Evolutionary conservation across 2,888 invertebrate species (phyloP).

Genomic region (Eledona agricola): DNA sequence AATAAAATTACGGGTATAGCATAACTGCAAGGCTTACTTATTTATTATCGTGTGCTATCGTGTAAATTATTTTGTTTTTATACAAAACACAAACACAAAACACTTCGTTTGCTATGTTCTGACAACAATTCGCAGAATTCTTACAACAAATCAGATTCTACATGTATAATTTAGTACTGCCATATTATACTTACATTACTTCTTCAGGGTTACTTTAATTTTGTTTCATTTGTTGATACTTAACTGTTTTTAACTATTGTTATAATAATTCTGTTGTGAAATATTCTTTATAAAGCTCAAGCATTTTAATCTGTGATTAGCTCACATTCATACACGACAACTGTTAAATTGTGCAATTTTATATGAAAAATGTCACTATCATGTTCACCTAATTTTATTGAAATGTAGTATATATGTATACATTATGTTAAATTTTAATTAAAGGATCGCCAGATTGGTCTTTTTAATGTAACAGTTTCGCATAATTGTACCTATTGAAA

Average conservation of each 20-base stretch:
- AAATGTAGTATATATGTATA: constrained; percentile 28
- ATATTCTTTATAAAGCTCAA: constrained; percentile 30
- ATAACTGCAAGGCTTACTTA: constrained; percentile 24
- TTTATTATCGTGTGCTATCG: constrained; percentile 25
- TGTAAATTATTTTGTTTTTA: constrained; percentile 14
- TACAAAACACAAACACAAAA: constrained; percentile 35
- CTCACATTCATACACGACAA: constrained; percentile 35
- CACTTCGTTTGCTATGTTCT: constrained; percentile 30
- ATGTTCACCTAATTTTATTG: constrained; percentile 27
- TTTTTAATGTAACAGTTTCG: constrained; percentile 27
- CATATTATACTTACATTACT: constrained; percentile 32
- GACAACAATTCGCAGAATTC: constrained; percentile 14
- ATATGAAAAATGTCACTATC: constrained; percentile 32
- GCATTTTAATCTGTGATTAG: constrained; percentile 38
- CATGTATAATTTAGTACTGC: constrained; percentile 26
- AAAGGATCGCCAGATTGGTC: constrained; percentile 21
- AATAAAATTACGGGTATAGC: constrained; percentile 32
- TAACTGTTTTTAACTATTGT: constrained; percentile 34
- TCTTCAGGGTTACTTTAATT: constrained; percentile 29
- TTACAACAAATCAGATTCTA: constrained; percentile 6
- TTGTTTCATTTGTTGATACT: constrained; percentile 34
- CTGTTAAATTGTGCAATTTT: constrained; percentile 38
- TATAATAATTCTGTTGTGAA: constrained; percentile 30
- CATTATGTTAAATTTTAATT: constrained; percentile 29
- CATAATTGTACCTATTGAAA: constrained; percentile 32